phyloP scores from a whole-genome alignment of 2,888 invertebrate species.

The Phania funesta region DNA sequence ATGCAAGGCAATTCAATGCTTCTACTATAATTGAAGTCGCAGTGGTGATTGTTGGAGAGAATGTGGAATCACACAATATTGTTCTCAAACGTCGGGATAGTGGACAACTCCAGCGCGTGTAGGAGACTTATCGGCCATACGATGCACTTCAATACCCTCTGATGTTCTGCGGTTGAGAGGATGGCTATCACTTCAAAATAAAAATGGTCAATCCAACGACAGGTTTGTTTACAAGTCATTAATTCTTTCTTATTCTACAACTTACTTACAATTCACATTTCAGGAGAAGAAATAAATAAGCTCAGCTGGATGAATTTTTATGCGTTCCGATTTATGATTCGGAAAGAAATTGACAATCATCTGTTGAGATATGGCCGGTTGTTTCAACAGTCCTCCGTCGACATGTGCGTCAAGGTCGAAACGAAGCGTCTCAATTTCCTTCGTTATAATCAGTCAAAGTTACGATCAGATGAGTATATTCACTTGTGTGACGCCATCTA shows the following conservation, averaged over 20 bases:
- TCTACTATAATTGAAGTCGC: no score
- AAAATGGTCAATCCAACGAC: constrained; percentile 46
- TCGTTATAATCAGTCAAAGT: not conserved
- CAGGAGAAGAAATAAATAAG: constrained; percentile 37
- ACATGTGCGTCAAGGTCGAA: constrained; percentile 28
- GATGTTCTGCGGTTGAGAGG: constrained; percentile 39
- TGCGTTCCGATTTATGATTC: constrained; percentile 46
- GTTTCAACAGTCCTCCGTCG: constrained; percentile 29
- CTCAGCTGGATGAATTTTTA: constrained; percentile 37
- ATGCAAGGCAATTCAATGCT: constrained; percentile 6
- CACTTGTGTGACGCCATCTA: not conserved
- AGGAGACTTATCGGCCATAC: not conserved
- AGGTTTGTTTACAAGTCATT: constrained; percentile 46
- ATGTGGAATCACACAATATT: no score
- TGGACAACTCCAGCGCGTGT: no score
- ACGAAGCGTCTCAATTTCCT: not conserved
- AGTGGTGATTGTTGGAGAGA: no score
- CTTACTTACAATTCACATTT: constrained; percentile 40
- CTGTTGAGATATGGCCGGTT: constrained; percentile 8
- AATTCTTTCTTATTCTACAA: constrained; percentile 42
- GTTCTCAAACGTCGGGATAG: no score
- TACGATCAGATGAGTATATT: not conserved
- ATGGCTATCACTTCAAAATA: constrained; percentile 52
- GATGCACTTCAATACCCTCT: not conserved
- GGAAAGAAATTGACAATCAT: constrained; percentile 35